Evolutionary conservation across 2,113 vertebrate species (phyloP), one percentile per base, ranked within the genome.

Genomic region (Grantiella picta): DNA sequence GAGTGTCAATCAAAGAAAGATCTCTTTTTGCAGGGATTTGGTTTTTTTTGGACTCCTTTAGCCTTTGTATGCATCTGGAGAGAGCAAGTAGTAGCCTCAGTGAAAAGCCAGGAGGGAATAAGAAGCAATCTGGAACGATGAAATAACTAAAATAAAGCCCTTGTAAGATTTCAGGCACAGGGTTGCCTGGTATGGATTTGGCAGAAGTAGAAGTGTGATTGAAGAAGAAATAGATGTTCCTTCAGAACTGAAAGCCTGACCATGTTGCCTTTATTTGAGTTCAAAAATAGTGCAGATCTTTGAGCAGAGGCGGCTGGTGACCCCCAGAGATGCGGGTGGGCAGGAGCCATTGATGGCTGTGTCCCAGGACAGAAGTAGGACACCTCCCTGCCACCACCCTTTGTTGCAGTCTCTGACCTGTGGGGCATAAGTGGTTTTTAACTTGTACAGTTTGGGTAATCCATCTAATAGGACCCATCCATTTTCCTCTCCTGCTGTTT

Each of bases 381-480:
- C 85, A 70, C 17, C 5, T 80, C 24, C 31, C 81, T 36, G 18
- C 40, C 42, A 31, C n/a, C 2, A 9, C 47, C 68, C 38, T 87
- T 68, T n/a, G 20, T 28, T 59, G 23, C 2, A 4, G 38, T 24
- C 50, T 0, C 0, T 45, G 56, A 25, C 3, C 6, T 66, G 10
- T 52, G 63, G 53, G 15, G 15, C 22, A 4, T 9, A 15, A 31
- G 29, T 25, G 16, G 22, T 1, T 76, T 82, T 63, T 73, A 77
- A 47, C 29, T 24, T 1, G 1, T 47, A 42, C 45, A 66, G 31
- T 5, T 52, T 52, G 42, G 53, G 19, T 79, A 47, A 15, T 24
- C 15, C 3, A 3, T 17, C 10, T 21, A 7, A 12, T 7, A 19
- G 29, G 42, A 23, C 0, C 0, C 16, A 16, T 57, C 21, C 0